Conservation (phyloP, 2,797 vertebrate genomes). For the Tragelaphus oryx region DNA sequence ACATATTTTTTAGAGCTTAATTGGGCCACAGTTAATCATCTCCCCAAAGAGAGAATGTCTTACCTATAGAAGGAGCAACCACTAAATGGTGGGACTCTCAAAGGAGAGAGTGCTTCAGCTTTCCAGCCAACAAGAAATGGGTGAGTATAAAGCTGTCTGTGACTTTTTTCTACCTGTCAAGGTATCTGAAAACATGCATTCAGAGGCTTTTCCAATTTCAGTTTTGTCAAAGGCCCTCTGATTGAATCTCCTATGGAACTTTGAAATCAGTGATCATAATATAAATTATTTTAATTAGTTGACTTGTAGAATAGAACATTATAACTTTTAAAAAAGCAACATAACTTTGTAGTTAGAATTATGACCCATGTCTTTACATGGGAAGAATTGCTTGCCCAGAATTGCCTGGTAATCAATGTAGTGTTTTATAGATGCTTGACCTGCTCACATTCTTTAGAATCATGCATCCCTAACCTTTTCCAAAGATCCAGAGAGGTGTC, state of each 20-base stretch:
- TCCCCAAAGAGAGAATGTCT: not conserved
- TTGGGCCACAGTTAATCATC: not conserved
- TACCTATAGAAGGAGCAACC: not conserved
- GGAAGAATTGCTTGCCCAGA: not conserved
- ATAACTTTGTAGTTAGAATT: not conserved
- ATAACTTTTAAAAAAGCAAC: not conserved
- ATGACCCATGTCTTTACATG: not conserved
- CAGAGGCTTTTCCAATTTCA: not conserved
- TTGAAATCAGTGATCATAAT: not conserved
- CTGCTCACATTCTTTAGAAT: not conserved
- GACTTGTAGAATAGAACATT: not conserved
- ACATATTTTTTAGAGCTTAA: not conserved
- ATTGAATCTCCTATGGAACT: not conserved
- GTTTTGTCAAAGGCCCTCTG: not conserved
- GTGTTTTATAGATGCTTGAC: not conserved
- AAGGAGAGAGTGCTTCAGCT: not conserved
- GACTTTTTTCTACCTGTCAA: not conserved
- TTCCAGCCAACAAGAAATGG: not conserved
- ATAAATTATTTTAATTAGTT: not conserved
- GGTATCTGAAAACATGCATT: not conserved
- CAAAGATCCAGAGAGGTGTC: not conserved
- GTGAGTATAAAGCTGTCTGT: constrained; percentile 41
- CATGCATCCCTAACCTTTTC: not conserved
- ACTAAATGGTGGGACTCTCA: not conserved
- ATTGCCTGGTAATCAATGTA: not conserved